Evolutionary conservation across 1,140 invertebrate genomes (phyloP).

Genomic region (Anadara kagoshimensis): DNA sequence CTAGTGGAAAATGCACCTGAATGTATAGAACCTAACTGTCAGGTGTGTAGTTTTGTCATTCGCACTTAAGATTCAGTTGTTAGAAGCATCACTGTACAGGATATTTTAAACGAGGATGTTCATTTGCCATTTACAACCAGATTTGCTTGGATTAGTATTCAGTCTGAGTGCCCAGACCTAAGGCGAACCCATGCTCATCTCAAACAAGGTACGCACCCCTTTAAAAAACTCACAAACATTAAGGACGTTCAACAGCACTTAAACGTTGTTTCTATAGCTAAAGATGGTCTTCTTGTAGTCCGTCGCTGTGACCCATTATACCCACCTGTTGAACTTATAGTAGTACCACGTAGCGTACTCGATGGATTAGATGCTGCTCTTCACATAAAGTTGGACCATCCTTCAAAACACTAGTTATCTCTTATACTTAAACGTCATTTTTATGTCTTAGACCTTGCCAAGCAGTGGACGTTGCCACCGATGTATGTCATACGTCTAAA

Average conservation of each 20-base stretch:
- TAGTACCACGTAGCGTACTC: conserved; percentile 35
- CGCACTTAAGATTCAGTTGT: conserved; percentile 24
- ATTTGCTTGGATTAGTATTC: conserved; percentile 28
- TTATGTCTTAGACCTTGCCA: conserved; percentile 40
- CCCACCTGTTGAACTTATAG: conserved; percentile 16
- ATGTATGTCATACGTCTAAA: conserved; percentile 21
- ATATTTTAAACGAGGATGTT: conserved; percentile 19
- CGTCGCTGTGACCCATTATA: conserved; percentile 11
- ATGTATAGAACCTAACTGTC: conserved; percentile 18
- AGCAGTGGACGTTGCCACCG: conserved; percentile 4
- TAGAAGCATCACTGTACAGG: not conserved
- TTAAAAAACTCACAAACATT: conserved; percentile 25
- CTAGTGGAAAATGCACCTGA: conserved; percentile 40
- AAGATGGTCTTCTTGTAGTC: conserved; percentile 29
- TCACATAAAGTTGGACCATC: conserved; percentile 30
- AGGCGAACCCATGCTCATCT: conserved; percentile 27
- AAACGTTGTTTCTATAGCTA: conserved; percentile 24
- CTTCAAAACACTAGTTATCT: conserved; percentile 20
- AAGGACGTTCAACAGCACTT: conserved; percentile 40
- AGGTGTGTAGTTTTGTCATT: conserved; percentile 13
- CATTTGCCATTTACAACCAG: conserved; percentile 28
- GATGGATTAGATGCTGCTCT: conserved; percentile 32
- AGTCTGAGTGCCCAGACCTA: conserved; percentile 27
- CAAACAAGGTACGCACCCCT: conserved; percentile 23
- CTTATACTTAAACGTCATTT: conserved; percentile 29